Evolutionary conservation across 1,140 invertebrate species (phyloP).

Genomic region (Coptotermes formosanus): DNA sequence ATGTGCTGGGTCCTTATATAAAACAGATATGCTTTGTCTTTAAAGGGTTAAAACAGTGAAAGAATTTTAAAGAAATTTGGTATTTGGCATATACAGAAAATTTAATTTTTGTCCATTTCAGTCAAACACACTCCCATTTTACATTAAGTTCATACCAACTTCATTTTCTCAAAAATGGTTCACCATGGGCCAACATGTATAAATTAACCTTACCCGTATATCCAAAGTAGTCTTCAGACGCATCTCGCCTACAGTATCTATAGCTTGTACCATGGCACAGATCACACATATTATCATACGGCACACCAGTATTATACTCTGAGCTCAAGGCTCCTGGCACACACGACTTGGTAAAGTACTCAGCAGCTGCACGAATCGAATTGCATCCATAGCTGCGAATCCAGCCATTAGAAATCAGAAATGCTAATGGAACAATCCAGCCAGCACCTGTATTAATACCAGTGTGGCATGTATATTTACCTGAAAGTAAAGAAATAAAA

Average conservation of each 20-base stretch:
- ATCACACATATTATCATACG: slow-evolving; percentile 91
- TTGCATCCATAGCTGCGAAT: slow-evolving; percentile 91
- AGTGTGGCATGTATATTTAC: slow-evolving; percentile 86
- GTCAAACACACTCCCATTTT: too few species aligned
- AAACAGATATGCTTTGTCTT: too few species aligned
- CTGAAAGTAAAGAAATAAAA: slow-evolving; percentile 43
- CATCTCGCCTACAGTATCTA: slow-evolving; percentile 78
- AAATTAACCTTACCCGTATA: slow-evolving; percentile 59
- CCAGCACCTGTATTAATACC: slow-evolving; percentile 91
- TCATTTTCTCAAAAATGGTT: too few species aligned
- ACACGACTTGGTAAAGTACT: slow-evolving; percentile 91
- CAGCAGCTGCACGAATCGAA: slow-evolving; percentile 80
- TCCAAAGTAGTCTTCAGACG: slow-evolving; percentile 86
- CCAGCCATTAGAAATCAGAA: slow-evolving; percentile 89
- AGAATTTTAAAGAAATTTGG: too few species aligned
- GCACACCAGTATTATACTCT: slow-evolving; percentile 76
- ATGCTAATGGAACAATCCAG: slow-evolving; percentile 93
- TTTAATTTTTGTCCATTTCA: too few species aligned
- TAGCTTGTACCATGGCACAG: slow-evolving; percentile 84
- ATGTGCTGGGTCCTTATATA: too few species aligned
- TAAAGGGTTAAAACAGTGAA: too few species aligned
- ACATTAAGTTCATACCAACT: too few species aligned
- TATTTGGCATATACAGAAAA: too few species aligned
- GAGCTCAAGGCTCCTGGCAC: slow-evolving; percentile 84
- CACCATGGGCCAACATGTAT: too few species aligned